Base-by-base conservation (phyloP, 2,888 invertebrate genomes). In the Andrena camellia region DNA sequence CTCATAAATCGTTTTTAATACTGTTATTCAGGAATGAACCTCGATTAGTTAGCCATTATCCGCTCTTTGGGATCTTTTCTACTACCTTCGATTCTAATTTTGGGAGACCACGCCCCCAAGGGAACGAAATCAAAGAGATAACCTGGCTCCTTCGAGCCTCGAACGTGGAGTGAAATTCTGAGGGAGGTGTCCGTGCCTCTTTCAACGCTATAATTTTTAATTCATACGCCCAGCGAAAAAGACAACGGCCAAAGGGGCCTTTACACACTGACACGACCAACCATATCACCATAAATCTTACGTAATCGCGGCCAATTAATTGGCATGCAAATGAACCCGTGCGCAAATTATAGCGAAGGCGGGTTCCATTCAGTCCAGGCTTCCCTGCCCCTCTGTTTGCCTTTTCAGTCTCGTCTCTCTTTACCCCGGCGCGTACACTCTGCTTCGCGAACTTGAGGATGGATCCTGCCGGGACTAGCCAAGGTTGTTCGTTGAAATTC, bases 291-390 rank as follows among this genome's bases (percentile, higher is more conserved):
- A 86, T 87, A 88, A 90, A 91, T 88, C 72, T 59, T 52, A 52
- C 74, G 82, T 84, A 90, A 87, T 85, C 82, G 75, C 77, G 76
- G 73, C 78, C 82, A 83, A 87, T 89, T 83, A 87, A 89, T 91
- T 89, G 77, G 33, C 83, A 89, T 89, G 89, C 86, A 89, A 91
- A 91, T 90, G 77, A 85, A 77, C 31, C 23, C 71, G 79, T 72
- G 84, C 71, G 79, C 77, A 79, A 87, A 88, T 85, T 78, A 78
- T 69, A 82, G 76, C 75, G 83, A 78, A 83, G 76, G 76, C 73
- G 69, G 77, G 81, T 26, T 79, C 82, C 81, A 74, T 81, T 84
- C 68, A 60, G 77, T 54, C 67, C 62, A 64, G 33, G 35, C 73
- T 64, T 48, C 13, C 75, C 68, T 48, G 17, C n/a, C 60, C 31